phyloP scores from a whole-genome alignment of 2,113 vertebrate genomes.

The Coreoperca whiteheadi region DNA sequence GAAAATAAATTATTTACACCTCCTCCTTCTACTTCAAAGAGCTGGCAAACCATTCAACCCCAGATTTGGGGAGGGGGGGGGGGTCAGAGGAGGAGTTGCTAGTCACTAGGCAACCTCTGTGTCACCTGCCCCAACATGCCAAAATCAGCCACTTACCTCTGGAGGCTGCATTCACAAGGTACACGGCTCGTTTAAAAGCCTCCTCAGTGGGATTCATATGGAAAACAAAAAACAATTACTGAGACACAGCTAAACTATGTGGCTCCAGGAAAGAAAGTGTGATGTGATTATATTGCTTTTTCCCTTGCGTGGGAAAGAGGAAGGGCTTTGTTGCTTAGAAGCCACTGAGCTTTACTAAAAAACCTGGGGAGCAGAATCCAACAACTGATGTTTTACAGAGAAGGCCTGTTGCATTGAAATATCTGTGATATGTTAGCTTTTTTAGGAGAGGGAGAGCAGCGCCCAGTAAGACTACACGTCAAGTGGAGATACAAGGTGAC shows the following conservation, averaged over 20 bases:
- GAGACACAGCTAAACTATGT: constrained; percentile 35
- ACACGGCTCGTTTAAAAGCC: constrained; percentile 52
- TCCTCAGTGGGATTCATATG: constrained; percentile 36
- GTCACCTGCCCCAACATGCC: constrained; percentile 80
- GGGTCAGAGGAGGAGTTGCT: constrained; percentile 46
- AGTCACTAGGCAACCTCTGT: constrained; percentile 77
- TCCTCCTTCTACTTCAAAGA: constrained; percentile 82
- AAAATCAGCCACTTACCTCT: constrained; percentile 62
- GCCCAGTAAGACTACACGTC: constrained; percentile 42
- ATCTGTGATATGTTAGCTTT: neutral
- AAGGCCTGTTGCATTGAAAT: constrained; percentile 33
- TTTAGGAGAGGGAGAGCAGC: constrained; percentile 16
- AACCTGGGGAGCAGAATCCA: constrained; percentile 18
- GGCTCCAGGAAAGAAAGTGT: constrained; percentile 28
- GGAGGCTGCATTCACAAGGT: constrained; percentile 41
- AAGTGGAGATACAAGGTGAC: constrained; percentile 46
- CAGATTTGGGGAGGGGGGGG: constrained; percentile 59
- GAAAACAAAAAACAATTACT: constrained; percentile 61
- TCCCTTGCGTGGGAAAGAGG: constrained; percentile 2
- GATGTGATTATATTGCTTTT: constrained; percentile 45
- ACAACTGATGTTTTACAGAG: constrained; percentile 28
- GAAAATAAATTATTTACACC: constrained; percentile 84
- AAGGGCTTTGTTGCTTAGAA: constrained; percentile 41
- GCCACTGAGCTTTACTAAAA: constrained; percentile 32
- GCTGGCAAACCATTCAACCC: constrained; percentile 76